Evolutionary conservation across 2,797 vertebrate species (phyloP), one percentile per base, ranked within the genome.

Genomic region (Melanitta fusca): DNA sequence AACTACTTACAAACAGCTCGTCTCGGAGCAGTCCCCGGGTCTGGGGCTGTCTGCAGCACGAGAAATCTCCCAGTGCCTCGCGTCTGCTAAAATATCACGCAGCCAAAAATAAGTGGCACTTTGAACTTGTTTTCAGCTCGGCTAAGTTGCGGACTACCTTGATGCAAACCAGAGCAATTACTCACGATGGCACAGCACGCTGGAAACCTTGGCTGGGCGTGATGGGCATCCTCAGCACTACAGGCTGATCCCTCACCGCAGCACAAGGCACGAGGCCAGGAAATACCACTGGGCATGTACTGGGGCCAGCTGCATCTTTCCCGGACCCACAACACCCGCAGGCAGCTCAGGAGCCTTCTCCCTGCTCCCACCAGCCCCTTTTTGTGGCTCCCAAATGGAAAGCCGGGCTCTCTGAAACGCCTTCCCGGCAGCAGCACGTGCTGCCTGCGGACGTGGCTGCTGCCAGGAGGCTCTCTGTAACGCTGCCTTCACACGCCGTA

Each of bases 401-500:
- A 32, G 41, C 61, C 0, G 0, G 11, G 38, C 49, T 77, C 53
- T 64, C 5, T 5, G 49, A 56, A 62, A 49, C 2, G n/a, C 19
- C 12, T 57, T 45, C 17, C 18, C 49, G 60, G 57, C 62, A 68
- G 32, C 6, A 0, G 58, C 6, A 7, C 38, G 45, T 0, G 0
- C 22, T 36, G 75, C 28, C 4, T 9, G n/a, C 25, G 58, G 79
- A 45, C 47, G 47, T 69, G 39, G 11, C 2, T 82, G 69, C 69
- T 17, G 53, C 91, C 61, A 85, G 85, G 45, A 86, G 70, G 80
- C 25, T 80, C 85, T 91, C 70, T 86, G 73, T 32, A 70, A 49
- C 12, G 28, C 83, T 83, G 75, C 70, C 92, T 70, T 82, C 84
- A 28, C 69, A 41, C 11, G n/a, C 90, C 93, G 78, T 68, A 94